A percentile compares a stretch with the other conserved stretches of the same genome.
Conservation (phyloP, 2,888 invertebrate genomes). For the Polyommatus icarus region DNA sequence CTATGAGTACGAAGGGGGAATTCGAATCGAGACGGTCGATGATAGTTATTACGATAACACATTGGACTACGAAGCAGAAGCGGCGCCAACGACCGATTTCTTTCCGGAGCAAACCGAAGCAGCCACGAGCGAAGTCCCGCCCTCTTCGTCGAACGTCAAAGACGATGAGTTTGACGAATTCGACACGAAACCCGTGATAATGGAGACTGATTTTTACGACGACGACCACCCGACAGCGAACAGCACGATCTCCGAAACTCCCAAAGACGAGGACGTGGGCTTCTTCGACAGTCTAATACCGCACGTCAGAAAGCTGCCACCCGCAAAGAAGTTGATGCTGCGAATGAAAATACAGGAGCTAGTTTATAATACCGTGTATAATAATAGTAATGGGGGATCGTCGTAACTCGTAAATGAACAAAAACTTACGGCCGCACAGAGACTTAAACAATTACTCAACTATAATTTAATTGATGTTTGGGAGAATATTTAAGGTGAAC, state of each 20-base stretch:
- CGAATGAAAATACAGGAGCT: conserved; percentile 75
- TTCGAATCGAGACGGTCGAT: conserved; percentile 52
- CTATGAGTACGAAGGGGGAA: conserved; percentile 66
- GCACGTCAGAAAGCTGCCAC: conserved; percentile 70
- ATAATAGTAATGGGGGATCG: conserved; percentile 45
- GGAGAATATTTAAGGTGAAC: too few species aligned
- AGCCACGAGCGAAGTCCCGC: conserved; percentile 34
- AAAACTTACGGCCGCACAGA: too few species aligned
- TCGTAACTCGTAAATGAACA: neutral
- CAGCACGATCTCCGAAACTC: conserved; percentile 45
- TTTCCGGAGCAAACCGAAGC: conserved; percentile 51
- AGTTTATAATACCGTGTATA: conserved; percentile 75
- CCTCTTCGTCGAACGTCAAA: conserved; percentile 43
- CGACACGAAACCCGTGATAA: conserved; percentile 71
- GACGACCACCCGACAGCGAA: conserved; percentile 65
- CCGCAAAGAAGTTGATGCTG: conserved; percentile 72
- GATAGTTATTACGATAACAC: conserved; percentile 48
- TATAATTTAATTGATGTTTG: too few species aligned
- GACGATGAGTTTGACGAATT: conserved; percentile 76
- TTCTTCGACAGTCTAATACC: conserved; percentile 73
- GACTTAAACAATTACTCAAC: too few species aligned
- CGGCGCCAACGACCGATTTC: conserved; percentile 58
- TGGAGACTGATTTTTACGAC: conserved; percentile 74
- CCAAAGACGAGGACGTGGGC: conserved; percentile 71
- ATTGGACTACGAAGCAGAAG: conserved; percentile 47